A percentile compares a stretch with the other conserved stretches of the same genome.
Conservation (phyloP, 2,113 vertebrate genomes). For the Gallinago media region DNA sequence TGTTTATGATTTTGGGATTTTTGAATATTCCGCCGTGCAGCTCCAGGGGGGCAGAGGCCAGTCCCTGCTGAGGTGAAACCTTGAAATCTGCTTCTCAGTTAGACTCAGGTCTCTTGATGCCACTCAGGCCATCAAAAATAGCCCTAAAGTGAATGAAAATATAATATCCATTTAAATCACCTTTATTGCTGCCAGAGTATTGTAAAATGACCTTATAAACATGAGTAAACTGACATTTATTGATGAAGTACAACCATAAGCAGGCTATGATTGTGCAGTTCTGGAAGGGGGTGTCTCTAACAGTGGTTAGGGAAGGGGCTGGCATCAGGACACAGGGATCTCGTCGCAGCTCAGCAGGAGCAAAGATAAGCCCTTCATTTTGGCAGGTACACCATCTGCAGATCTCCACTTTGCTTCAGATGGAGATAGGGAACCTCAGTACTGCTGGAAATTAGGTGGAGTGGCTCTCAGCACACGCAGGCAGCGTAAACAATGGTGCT, state of each 20-base stretch:
- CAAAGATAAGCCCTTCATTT: neutral
- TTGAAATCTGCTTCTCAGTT: neutral
- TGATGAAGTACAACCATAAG: neutral
- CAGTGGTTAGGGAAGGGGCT: neutral
- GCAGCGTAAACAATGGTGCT: neutral
- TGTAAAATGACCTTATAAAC: slow-evolving; percentile 14
- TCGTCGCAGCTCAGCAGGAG: neutral
- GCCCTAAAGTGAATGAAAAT: neutral
- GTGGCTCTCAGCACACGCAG: neutral
- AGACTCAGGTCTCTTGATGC: neutral
- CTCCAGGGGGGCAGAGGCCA: neutral
- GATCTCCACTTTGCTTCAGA: neutral
- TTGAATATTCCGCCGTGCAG: neutral
- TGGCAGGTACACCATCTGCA: neutral
- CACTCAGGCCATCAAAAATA: neutral
- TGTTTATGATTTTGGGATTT: neutral
- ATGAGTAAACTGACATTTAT: neutral
- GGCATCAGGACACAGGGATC: neutral
- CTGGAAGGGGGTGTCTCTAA: neutral
- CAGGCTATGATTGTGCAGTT: neutral
- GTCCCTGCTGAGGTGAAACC: neutral
- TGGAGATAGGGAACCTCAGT: neutral
- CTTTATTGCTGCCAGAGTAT: neutral
- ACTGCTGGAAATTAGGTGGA: neutral
- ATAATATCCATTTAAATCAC: neutral